These are phyloP conservation scores for Phoxinus dragarum DNA, from an alignment of 2,797 vertebrate species.

Conservation along the genomic window DNA sequence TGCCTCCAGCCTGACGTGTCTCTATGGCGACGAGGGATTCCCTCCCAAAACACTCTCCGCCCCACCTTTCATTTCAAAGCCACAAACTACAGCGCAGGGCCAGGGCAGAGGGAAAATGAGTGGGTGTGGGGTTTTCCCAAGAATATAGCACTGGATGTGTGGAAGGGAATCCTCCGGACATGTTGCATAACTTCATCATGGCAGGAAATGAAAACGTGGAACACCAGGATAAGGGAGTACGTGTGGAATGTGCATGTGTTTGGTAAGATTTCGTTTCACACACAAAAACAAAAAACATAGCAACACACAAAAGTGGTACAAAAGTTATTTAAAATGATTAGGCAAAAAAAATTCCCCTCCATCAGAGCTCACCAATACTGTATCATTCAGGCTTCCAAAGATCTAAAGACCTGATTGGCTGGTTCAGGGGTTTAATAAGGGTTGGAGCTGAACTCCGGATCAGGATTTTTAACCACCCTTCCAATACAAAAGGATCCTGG, in stretches of 20 bases:
- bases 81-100: slow-evolving; percentile 30
- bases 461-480: not conserved
- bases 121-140: slow-evolving; percentile 50
- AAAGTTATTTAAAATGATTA: not conserved
- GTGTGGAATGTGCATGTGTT: slow-evolving; percentile 16
- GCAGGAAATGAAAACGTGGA: slow-evolving; percentile 56
- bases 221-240: not conserved
- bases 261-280: not conserved
- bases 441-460: not conserved
- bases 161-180: slow-evolving; percentile 44
- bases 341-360: not conserved
- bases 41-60: slow-evolving; percentile 22
- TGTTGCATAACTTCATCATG: slow-evolving; percentile 37
- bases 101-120: slow-evolving; percentile 41
- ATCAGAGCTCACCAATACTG: not conserved
- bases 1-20: slow-evolving; percentile 51
- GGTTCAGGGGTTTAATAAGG: not conserved
- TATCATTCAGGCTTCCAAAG: not conserved
- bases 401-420: not conserved
- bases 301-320: not conserved
- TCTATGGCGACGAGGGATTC: slow-evolving; percentile 53
- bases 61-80: slow-evolving; percentile 37
- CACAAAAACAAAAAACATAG: not conserved
- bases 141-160: slow-evolving; percentile 40
- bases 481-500: not conserved